Percentiles rank a stretch among this genome's conserved stretches.
Evolutionary conservation across 2,113 vertebrate genomes (phyloP).

Genomic region (Eidolon helvum): DNA sequence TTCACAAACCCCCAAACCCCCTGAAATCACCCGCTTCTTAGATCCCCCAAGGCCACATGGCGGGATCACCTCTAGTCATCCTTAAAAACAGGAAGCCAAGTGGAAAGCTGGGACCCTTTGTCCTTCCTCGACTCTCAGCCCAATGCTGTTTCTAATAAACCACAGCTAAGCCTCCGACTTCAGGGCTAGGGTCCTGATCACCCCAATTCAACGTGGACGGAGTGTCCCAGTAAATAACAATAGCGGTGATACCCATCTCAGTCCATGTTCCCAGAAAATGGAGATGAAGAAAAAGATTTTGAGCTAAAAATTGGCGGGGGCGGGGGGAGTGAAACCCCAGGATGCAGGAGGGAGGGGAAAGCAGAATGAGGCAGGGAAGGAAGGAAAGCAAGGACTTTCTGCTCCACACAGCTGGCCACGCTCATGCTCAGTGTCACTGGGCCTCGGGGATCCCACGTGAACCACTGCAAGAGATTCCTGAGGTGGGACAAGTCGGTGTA

Average conservation of each 20-base stretch:
- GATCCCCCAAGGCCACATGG: neutral
- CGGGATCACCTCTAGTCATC: neutral
- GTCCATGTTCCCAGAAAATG: neutral
- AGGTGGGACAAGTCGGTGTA: neutral
- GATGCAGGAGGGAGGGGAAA: no score
- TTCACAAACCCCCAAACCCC: neutral
- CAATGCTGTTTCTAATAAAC: neutral
- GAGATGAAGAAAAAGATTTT: neutral
- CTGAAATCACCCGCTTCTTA: neutral
- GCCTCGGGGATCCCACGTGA: accelerated
- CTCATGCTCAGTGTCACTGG: neutral
- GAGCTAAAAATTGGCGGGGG: neutral
- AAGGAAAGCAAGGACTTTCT: neutral
- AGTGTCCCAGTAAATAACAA: neutral
- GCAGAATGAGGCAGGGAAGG: neutral
- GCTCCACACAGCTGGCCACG: neutral
- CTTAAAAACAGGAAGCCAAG: neutral
- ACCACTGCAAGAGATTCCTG: neutral
- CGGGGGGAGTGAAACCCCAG: neutral
- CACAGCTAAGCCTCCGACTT: neutral
- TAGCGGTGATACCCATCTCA: neutral
- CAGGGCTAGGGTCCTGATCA: neutral
- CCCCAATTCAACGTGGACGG: neutral
- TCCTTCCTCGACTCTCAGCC: neutral
- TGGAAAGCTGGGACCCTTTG: neutral